Evolutionary conservation across 2,888 invertebrate species (phyloP), one percentile per base, ranked within the genome.

Genomic region (Stenoptilia bipunctidactyla): DNA sequence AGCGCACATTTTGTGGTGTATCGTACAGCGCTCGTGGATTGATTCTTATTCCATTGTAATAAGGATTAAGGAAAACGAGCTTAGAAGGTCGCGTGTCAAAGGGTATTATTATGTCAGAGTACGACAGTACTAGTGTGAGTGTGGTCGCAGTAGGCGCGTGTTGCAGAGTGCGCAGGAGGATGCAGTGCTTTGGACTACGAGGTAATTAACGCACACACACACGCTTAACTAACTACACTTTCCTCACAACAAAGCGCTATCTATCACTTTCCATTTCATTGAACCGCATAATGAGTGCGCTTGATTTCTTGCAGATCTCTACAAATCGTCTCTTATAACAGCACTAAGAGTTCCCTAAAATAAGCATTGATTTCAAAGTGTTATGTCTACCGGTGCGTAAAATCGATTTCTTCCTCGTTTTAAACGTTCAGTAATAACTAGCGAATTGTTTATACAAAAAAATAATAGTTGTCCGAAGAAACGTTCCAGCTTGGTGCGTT

Each of bases 101-200:
- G 69, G 61, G 59, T 60, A 49, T 6, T 15, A 49, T 6, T 15
- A 79, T 80, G 82, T 72, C 76, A 52, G 79, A 76, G 51, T 64
- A 70, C 52, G 82, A 82, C 63, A 68, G 57, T 54, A 55, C 51
- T 54, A 79, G 76, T 68, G 56, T 70, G 45, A 71, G 66, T 52
- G 67, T 70, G 50, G 63, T 57, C 44, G 63, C 61, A 45, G 59
- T 48, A 44, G 68, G 74, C 51, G 66, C 72, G 33, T 83, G 82
- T 53, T 82, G 82, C 53, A 79, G 79, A 57, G 69, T 74, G 68
- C 80, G 82, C 48, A 56, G 79, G 35, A 79, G 68, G 52, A 82
- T 83, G 76, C 80, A 77, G 68, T 83, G 83, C 57, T 83, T 83
- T 50, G 80, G 80, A 62, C 71, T 80, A 57, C 64, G 74, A 58